Base-by-base conservation (phyloP, 2,888 invertebrate genomes). In the Stenotaenia linearis region DNA sequence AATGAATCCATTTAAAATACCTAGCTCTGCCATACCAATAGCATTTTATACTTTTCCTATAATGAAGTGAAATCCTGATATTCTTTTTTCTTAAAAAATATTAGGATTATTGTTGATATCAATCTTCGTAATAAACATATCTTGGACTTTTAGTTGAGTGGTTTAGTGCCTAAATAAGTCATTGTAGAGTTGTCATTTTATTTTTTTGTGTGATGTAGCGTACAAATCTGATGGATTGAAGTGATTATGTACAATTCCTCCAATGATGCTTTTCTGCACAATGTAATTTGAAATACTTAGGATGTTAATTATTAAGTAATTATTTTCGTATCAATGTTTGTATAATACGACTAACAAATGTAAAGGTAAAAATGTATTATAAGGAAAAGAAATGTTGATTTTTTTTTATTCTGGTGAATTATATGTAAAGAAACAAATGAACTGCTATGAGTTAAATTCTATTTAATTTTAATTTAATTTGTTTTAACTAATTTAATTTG, bases 261-360 rank as follows among this genome's bases (percentile, higher is more conserved):
- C 69, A 28, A 69, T 69, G 69, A 69, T 69, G 69, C 69, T 69
- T 69, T 40, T 69, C 69, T 69, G 69, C 69, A 69, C 69, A 69
- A 69, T 69, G 69, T 69, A 69, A 69, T 69, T 50, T 69, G 69
- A 69, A 69, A 69, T 69, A 69, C 28, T 69, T 69, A 69, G 69
- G 23, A 69, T 28, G 69, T 69, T 69, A 69, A 69, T 69, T 69
- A 69, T 69, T 69, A 69, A 69, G 69, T 69, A 25, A 69, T 69
- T 69, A 69, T 69, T 69, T 69, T 69, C 69, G 69, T 69, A 69
- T 69, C 23, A 69, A 69, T 69, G 69, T 69, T 69, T 69, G 69
- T 69, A 69, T 28, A 69, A 69, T 69, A 69, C 69, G 69, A 69
- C 25, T 50, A 18, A 50, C 50, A 50, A 32, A 32, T 45, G 12